Evolutionary conservation across 2,113 vertebrate species (phyloP).

Genomic region (Pleuronectes platessa): DNA sequence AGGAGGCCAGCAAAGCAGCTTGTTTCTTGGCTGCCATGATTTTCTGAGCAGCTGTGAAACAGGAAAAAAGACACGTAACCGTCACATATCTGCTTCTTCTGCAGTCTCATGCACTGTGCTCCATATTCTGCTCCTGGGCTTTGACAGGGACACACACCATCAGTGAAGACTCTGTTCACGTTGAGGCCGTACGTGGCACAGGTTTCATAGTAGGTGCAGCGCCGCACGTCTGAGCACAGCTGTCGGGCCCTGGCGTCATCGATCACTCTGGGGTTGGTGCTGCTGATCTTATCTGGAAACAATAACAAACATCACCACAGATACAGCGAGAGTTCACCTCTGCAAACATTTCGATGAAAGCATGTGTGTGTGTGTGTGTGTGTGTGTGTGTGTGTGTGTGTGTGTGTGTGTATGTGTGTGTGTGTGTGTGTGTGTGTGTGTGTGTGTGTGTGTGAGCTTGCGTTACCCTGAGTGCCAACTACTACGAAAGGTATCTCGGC

Average conservation of each 20-base stretch:
- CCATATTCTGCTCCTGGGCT: neutral
- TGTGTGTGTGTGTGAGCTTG: neutral
- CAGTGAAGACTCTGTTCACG: constrained; percentile 93
- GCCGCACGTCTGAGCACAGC: constrained; percentile 89
- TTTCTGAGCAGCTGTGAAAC: constrained; percentile 89
- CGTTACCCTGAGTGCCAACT: constrained; percentile 94
- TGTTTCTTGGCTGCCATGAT: constrained; percentile 91
- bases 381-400: neutral
- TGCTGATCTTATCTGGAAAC: constrained; percentile 91
- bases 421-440: neutral
- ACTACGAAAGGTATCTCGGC: constrained; percentile 86
- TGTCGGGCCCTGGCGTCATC: constrained; percentile 89
- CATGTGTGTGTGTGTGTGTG: neutral
- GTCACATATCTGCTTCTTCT: neutral
- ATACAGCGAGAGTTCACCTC: neutral
- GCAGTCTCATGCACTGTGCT: neutral
- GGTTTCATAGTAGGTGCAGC: constrained; percentile 95
- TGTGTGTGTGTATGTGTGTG: neutral
- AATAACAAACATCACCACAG: constrained; percentile 18
- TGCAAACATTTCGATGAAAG: neutral
- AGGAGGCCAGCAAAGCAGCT: constrained; percentile 90
- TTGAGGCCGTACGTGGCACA: constrained; percentile 97
- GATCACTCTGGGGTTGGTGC: constrained; percentile 89
- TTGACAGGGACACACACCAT: constrained; percentile 78
- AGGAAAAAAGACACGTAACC: neutral